These are phyloP conservation scores for Xestia rhomboidea DNA, from an alignment of 2,888 invertebrate genomes.

Conservation along the genomic window DNA sequence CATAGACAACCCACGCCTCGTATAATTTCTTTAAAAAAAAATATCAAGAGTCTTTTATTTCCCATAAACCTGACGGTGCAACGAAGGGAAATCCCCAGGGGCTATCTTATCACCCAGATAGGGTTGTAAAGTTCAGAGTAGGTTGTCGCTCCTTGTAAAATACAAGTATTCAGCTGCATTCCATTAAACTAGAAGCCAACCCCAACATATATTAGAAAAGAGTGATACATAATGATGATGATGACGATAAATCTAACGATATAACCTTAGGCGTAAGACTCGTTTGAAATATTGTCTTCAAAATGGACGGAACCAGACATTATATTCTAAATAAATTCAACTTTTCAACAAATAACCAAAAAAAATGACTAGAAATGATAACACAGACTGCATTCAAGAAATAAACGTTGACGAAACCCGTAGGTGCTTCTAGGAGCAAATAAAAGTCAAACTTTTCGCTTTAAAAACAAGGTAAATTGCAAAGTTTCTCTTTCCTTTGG, in stretches of 20 bases:
- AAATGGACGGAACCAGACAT: conserved; percentile 54
- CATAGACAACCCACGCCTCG: not conserved
- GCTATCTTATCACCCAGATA: not conserved
- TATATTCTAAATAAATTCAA: conserved; percentile 38
- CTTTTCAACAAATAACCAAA: conserved; percentile 47
- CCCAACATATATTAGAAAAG: not conserved
- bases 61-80: not conserved
- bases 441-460: conserved; percentile 26
- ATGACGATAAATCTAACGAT: conserved; percentile 20
- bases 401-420: conserved; percentile 19
- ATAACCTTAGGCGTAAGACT: conserved; percentile 1
- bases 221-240: not conserved
- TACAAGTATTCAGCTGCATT: not conserved
- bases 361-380: conserved; percentile 65
- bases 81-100: not conserved
- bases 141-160: not conserved
- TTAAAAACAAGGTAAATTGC: not conserved
- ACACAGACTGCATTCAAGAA: conserved; percentile 55
- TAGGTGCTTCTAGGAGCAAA: not conserved
- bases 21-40: too few relatives aligned
- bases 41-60: not conserved
- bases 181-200: not conserved
- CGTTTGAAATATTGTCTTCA: conserved; percentile 21
- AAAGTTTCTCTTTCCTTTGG: not conserved
- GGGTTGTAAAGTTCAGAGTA: not conserved